These are phyloP conservation scores for Trachops cirrhosus DNA, from an alignment of 2,797 vertebrate species.

Conservation along the genomic window DNA sequence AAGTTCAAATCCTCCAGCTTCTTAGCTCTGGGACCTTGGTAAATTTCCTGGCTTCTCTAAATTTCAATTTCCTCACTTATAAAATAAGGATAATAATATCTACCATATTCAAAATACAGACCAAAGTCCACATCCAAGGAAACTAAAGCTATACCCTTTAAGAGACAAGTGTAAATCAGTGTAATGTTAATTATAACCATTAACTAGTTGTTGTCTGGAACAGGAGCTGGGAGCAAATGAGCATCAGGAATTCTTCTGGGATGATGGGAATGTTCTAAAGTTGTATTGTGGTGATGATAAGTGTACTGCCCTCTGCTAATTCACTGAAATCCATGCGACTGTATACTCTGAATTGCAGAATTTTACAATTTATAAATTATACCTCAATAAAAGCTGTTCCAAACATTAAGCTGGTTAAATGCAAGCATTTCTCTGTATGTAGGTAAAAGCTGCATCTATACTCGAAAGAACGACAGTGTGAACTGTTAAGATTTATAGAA, in stretches of 20 bases:
- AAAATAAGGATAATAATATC: slow-evolving; percentile 16
- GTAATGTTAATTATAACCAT: not conserved
- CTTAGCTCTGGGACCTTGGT: not conserved
- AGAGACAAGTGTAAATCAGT: not conserved
- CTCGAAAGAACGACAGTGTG: not conserved
- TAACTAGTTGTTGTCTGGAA: not conserved
- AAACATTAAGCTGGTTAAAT: not conserved
- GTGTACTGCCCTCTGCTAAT: not conserved
- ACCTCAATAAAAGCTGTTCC: not conserved
- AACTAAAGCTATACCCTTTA: not conserved
- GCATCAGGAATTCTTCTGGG: not conserved
- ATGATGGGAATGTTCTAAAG: not conserved
- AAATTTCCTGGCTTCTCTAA: slow-evolving; percentile 34
- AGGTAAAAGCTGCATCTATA: not conserved
- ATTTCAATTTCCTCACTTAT: slow-evolving; percentile 38
- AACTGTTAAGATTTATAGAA: not conserved
- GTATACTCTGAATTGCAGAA: not conserved
- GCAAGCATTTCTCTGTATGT: not conserved
- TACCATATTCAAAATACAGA: not conserved
- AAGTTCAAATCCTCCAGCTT: slow-evolving; percentile 31
- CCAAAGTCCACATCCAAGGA: not conserved
- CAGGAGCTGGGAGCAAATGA: not conserved
- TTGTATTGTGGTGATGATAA: not conserved
- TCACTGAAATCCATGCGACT: not conserved
- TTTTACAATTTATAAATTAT: slow-evolving; percentile 5